phyloP scores from a whole-genome alignment of 1,140 invertebrate genomes.

The Microplitis demolitor region DNA sequence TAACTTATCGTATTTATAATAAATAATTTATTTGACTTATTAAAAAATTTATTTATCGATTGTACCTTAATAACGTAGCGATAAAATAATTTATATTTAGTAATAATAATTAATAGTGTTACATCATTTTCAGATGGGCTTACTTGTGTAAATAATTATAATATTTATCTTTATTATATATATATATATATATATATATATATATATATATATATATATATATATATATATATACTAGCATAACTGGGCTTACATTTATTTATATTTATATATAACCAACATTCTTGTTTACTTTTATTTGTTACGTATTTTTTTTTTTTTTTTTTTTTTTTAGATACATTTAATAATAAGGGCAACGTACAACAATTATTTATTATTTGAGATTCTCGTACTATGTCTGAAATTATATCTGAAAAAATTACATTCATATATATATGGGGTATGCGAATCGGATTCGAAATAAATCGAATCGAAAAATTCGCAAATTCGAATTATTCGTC shows the following conservation, averaged over 20 bases:
- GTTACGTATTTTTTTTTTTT: not conserved
- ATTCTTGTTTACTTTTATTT: too few relatives aligned
- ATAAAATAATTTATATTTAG: slow-evolving; percentile 21
- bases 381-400: slow-evolving; percentile 41
- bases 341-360: slow-evolving; percentile 29
- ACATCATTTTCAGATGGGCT: slow-evolving; percentile 18
- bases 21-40: slow-evolving; percentile 26
- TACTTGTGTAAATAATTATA: slow-evolving; percentile 21
- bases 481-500: too few relatives aligned
- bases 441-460: not conserved
- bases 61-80: slow-evolving; percentile 1
- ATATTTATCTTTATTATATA: slow-evolving; percentile 23
- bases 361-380: slow-evolving; percentile 43
- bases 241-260: slow-evolving; percentile 37
- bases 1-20: slow-evolving; percentile 14
- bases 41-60: not conserved
- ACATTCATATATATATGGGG: slow-evolving; percentile 13
- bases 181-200: slow-evolving; percentile 34
- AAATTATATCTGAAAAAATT: slow-evolving; percentile 20
- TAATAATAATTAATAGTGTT: slow-evolving; percentile 1
- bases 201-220: slow-evolving; percentile 23
- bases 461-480: too few relatives aligned
- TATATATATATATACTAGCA: slow-evolving; percentile 36
- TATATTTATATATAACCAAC: not conserved
- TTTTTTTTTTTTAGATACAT: slow-evolving; percentile 20